Conservation (phyloP, 2,888 invertebrate species). For the Acrocyrtus sp. region DNA sequence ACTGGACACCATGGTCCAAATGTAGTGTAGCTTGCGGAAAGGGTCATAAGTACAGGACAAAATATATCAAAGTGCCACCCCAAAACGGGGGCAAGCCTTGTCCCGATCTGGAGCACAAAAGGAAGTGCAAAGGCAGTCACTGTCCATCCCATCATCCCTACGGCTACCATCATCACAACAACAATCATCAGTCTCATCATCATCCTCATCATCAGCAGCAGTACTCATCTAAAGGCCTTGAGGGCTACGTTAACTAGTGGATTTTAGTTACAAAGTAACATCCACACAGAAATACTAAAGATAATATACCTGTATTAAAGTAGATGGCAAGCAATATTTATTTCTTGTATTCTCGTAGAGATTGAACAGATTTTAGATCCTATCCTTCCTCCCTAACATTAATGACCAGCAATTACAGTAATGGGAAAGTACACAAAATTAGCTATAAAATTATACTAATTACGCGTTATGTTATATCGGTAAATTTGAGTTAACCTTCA, state of each 20-base stretch:
- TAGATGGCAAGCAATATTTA: no score
- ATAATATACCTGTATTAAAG: no score
- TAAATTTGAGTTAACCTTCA: no score
- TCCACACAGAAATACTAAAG: background rate
- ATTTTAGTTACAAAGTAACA: background rate
- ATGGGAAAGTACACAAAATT: no score
- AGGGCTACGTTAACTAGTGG: background rate
- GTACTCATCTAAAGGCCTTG: no score
- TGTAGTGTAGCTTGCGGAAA: conserved; percentile 67
- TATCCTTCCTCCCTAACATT: no score
- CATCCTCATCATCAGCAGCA: no score
- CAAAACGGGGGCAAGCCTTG: conserved; percentile 60
- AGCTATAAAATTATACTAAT: no score
- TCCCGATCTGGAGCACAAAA: conserved; percentile 55
- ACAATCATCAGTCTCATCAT: conserved; percentile 26
- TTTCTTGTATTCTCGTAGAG: no score
- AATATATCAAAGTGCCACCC: conserved; percentile 60
- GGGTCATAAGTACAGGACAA: conserved; percentile 64
- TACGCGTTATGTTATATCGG: no score
- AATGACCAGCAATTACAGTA: no score
- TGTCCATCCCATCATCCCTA: conserved; percentile 55
- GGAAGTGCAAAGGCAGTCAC: conserved; percentile 58
- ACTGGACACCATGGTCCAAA: conserved; percentile 67
- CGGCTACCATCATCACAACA: conserved; percentile 46
- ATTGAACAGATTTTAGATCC: no score